Percentiles rank a stretch among this genome's conserved stretches.
Evolutionary conservation across 2,113 vertebrate genomes (phyloP).

Genomic region (Leucopsar rothschildi): DNA sequence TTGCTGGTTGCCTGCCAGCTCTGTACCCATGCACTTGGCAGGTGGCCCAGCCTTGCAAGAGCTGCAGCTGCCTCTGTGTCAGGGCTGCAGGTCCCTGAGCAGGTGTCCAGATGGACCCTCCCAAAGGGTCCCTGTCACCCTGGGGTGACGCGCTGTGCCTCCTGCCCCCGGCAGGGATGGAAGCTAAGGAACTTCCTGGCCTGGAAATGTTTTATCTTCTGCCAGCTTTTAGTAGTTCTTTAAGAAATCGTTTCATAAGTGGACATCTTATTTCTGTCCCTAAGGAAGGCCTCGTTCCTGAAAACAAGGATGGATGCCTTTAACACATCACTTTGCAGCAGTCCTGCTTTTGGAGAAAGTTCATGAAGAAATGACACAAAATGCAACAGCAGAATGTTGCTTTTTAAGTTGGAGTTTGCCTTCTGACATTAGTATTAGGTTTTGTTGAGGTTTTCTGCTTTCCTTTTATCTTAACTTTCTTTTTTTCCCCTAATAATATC

Average conservation of each 20-base stretch:
- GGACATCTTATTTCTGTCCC: neutral
- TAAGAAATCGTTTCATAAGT: neutral
- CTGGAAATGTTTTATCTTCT: neutral
- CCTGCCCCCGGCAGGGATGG: neutral
- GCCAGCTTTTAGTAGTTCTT: neutral
- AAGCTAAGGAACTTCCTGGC: neutral
- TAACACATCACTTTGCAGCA: neutral
- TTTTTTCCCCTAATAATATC: neutral
- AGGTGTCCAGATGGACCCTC: neutral
- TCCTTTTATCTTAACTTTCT: neutral
- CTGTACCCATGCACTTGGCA: neutral
- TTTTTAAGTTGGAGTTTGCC: neutral
- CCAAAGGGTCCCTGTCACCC: rapidly evolving
- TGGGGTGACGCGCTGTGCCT: neutral
- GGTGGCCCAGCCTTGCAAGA: neutral
- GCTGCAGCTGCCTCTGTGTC: neutral
- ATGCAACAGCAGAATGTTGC: neutral
- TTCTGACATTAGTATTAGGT: neutral
- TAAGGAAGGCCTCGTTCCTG: neutral
- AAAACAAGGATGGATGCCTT: neutral
- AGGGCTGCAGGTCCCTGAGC: neutral
- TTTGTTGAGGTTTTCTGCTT: neutral
- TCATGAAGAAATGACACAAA: neutral
- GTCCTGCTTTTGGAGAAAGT: neutral
- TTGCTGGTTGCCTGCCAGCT: neutral